Evolutionary conservation across 1,140 invertebrate species (phyloP).

Genomic region (Megalopta genalis): DNA sequence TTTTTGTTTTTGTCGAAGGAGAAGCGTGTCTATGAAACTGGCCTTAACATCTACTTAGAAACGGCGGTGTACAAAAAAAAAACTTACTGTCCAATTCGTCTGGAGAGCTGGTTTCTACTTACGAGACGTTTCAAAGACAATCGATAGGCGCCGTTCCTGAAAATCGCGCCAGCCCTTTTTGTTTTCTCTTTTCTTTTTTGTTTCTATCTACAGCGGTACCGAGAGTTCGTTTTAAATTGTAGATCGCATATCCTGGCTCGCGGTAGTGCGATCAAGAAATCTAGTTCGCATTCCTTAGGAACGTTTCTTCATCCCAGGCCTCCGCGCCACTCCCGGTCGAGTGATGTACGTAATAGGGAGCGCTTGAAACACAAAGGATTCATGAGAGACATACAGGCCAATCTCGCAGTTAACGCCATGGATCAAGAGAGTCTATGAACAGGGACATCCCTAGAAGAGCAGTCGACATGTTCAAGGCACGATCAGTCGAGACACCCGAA

Average conservation of each 20-base stretch:
- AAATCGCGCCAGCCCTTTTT: constrained; percentile 60
- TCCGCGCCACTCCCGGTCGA: constrained; percentile 66
- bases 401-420: constrained; percentile 70
- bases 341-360: constrained; percentile 67
- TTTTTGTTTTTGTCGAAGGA: background rate
- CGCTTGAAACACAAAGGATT: constrained; percentile 65
- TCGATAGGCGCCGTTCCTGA: constrained; percentile 59
- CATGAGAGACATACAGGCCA: constrained; percentile 67
- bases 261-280: constrained; percentile 64
- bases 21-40: constrained; percentile 42
- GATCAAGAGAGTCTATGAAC: constrained; percentile 70
- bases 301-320: constrained; percentile 67
- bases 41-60: constrained; percentile 45
- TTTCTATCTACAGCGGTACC: constrained; percentile 60
- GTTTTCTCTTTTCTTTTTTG: constrained; percentile 31
- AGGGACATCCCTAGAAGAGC: constrained; percentile 68
- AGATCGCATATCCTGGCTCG: constrained; percentile 63
- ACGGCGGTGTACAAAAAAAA: constrained; percentile 49
- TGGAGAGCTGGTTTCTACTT: constrained; percentile 66
- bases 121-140: constrained; percentile 65
- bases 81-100: constrained; percentile 63
- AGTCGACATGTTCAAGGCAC: constrained; percentile 70
- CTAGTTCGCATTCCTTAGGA: constrained; percentile 67
- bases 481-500: constrained; percentile 63
- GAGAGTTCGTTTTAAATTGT: constrained; percentile 63